Percentiles rank a stretch among this genome's conserved stretches.
These are phyloP conservation scores for Esperia sulphurella DNA, from an alignment of 2,888 invertebrate genomes.

Conservation along the genomic window DNA sequence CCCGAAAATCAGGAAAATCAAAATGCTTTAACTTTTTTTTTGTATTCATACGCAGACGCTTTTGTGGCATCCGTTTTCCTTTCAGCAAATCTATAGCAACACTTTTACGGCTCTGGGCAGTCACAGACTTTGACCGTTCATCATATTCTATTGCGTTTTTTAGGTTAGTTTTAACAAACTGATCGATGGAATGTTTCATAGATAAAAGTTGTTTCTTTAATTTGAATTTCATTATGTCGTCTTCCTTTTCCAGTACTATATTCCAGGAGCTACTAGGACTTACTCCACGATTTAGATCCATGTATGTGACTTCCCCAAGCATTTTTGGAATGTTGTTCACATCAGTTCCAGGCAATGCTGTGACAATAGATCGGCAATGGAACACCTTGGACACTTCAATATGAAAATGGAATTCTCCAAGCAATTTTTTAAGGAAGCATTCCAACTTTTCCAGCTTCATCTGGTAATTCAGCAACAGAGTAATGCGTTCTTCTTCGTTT, in stretches of 20 bases:
- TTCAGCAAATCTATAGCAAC: conserved; percentile 34
- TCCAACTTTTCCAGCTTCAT: conserved; percentile 57
- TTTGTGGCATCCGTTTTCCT: conserved; percentile 11
- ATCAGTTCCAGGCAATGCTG: conserved; percentile 34
- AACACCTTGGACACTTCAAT: conserved; percentile 68
- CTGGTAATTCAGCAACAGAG: conserved; percentile 51
- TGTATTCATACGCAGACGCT: conserved; percentile 32
- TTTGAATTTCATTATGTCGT: conserved; percentile 43
- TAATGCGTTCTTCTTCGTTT: conserved; percentile 53
- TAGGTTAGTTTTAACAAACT: conserved; percentile 44
- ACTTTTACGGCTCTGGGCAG: conserved; percentile 16
- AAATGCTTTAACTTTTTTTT: conserved; percentile 61
- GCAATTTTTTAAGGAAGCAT: conserved; percentile 45
- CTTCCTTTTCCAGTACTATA: conserved; percentile 55
- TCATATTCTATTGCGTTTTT: conserved; percentile 17
- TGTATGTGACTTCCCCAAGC: conserved; percentile 30
- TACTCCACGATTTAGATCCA: conserved; percentile 31
- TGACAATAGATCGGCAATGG: conserved; percentile 39
- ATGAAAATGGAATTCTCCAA: conserved; percentile 62
- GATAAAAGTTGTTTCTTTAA: conserved; percentile 49
- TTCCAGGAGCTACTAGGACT: conserved; percentile 58
- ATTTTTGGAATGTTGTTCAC: conserved; percentile 32
- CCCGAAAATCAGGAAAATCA: conserved; percentile 63
- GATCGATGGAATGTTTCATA: conserved; percentile 49
- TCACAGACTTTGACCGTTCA: background rate